Conservation (phyloP, 2,113 vertebrate species). For the Clarias magur region DNA sequence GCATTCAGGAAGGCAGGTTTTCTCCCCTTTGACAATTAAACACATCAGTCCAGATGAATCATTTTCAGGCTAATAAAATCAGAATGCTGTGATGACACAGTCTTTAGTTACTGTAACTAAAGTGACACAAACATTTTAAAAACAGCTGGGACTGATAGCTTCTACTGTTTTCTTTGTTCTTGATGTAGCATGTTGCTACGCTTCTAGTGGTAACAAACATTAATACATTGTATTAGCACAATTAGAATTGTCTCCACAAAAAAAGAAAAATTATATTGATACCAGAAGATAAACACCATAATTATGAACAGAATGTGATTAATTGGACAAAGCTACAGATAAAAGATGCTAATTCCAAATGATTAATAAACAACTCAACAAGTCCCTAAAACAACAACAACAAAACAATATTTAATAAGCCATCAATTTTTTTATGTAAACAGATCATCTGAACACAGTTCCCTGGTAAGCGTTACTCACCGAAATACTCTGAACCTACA, state of each 20-base stretch:
- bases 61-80: not conserved
- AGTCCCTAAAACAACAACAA: not conserved
- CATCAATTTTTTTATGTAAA: not conserved
- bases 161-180: not conserved
- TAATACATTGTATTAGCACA: not conserved
- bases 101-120: constrained; percentile 17
- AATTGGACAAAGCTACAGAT: not conserved
- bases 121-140: not conserved
- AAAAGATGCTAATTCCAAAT: not conserved
- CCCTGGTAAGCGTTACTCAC: constrained; percentile 39
- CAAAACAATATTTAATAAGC: not conserved
- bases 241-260: not conserved
- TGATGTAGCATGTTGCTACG: not conserved
- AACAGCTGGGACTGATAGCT: not conserved
- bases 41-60: not conserved
- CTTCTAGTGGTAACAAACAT: not conserved
- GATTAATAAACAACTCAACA: not conserved
- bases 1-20: not conserved
- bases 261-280: constrained; percentile 5
- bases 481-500: constrained; percentile 19
- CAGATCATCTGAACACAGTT: not conserved
- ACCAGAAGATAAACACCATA: not conserved
- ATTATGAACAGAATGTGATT: not conserved
- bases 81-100: not conserved
- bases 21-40: not conserved